Evolutionary conservation across 2,888 invertebrate species (phyloP).

Genomic region (Noctua janthe): DNA sequence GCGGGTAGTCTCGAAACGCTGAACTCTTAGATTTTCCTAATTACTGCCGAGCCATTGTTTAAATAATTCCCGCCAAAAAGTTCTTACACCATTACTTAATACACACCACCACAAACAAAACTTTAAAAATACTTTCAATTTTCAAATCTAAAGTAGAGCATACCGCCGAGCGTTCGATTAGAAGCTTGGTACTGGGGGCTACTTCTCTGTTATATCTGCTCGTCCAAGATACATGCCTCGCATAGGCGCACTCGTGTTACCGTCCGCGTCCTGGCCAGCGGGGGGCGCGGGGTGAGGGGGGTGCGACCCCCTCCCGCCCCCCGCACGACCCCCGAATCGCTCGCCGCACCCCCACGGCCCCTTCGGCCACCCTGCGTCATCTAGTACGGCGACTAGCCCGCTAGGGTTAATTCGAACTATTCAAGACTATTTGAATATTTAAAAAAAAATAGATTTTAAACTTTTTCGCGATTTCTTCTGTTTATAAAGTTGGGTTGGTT

Average conservation of each 20-base stretch:
- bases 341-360: constrained; percentile 72
- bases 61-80: not conserved
- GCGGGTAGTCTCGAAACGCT: not conserved
- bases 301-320: constrained; percentile 60
- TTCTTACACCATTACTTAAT: not conserved
- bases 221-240: constrained; percentile 91
- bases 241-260: constrained; percentile 90
- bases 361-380: constrained; percentile 84
- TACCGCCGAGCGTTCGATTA: constrained; percentile 69
- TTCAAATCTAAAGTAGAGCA: constrained; percentile 78
- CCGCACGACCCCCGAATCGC: constrained; percentile 67
- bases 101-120: not conserved
- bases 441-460: constrained; percentile 76
- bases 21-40: too few relatives aligned
- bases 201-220: constrained; percentile 90
- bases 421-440: constrained; percentile 87
- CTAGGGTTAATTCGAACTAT: constrained; percentile 89
- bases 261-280: constrained; percentile 87
- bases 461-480: constrained; percentile 31
- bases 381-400: constrained; percentile 87
- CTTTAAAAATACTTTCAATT: constrained; percentile 35
- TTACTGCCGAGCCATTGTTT: not conserved
- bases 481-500: constrained; percentile 23
- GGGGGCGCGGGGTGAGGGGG: constrained; percentile 71
- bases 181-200: constrained; percentile 89